Conservation (phyloP, 2,888 invertebrate genomes). For the Diploptera punctata region DNA sequence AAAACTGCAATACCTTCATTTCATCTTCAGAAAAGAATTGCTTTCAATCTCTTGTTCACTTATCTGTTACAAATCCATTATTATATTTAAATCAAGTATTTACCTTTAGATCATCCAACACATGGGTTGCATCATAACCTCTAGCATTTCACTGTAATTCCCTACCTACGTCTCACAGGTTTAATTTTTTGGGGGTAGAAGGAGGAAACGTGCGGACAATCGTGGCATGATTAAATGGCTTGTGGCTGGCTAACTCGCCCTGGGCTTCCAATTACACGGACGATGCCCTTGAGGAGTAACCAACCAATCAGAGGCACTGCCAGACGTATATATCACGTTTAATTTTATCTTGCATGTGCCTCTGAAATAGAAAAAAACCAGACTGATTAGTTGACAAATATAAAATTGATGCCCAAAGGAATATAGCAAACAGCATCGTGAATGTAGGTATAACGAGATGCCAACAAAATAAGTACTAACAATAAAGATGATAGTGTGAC, state of each 20-base stretch:
- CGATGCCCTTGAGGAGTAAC: slow-evolving; percentile 41
- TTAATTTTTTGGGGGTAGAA: slow-evolving; percentile 19
- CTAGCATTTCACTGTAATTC: slow-evolving; percentile 5
- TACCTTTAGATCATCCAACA: slow-evolving; percentile 5
- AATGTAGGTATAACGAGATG: too few relatives aligned
- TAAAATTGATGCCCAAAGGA: slow-evolving; percentile 40
- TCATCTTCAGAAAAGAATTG: too few relatives aligned
- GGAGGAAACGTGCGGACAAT: slow-evolving; percentile 37
- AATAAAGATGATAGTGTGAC: too few relatives aligned
- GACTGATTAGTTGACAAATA: slow-evolving; percentile 43
- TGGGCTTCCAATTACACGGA: slow-evolving; percentile 37
- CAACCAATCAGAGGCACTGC: slow-evolving; percentile 43
- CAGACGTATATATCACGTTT: slow-evolving; percentile 36
- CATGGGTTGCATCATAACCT: not conserved
- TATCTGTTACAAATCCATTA: not conserved
- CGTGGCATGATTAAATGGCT: slow-evolving; percentile 39
- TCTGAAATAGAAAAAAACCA: slow-evolving; percentile 42
- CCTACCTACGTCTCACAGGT: slow-evolving; percentile 10
- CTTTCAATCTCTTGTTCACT: not conserved
- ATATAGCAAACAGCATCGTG: not conserved
- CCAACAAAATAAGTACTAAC: too few relatives aligned
- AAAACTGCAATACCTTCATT: too few relatives aligned
- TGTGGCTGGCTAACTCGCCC: slow-evolving; percentile 37
- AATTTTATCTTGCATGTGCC: slow-evolving; percentile 42
- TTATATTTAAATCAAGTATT: not conserved